These are phyloP conservation scores for Hololepta plana DNA, from an alignment of 2,888 invertebrate species.

Conservation along the genomic window DNA sequence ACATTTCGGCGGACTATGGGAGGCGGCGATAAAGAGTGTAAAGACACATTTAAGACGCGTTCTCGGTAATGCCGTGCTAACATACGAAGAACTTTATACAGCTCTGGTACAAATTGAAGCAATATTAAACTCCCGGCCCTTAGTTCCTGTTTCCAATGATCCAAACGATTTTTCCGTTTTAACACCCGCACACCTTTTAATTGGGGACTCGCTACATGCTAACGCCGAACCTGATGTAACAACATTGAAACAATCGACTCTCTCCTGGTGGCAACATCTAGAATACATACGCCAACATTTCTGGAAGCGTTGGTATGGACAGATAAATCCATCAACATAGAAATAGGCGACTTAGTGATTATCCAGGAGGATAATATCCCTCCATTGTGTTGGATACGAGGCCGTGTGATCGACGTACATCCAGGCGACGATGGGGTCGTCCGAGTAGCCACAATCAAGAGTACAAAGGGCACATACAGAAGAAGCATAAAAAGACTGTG, in stretches of 20 bases:
- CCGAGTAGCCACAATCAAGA: conserved; percentile 1
- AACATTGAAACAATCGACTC: neutral
- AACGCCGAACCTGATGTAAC: conserved; percentile 1
- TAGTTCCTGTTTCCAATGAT: conserved; percentile 4
- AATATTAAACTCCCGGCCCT: conserved; percentile 7
- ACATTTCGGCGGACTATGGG: conserved; percentile 7
- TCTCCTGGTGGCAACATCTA: neutral
- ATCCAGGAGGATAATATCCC: neutral
- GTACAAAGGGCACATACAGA: neutral
- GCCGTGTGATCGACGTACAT: neutral
- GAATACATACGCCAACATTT: conserved; percentile 1
- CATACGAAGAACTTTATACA: conserved; percentile 5
- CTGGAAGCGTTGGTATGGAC: conserved; percentile 8
- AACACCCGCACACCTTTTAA: conserved; percentile 1
- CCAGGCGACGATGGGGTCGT: neutral
- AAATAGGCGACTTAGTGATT: neutral
- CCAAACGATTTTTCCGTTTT: conserved; percentile 1
- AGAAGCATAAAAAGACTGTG: neutral
- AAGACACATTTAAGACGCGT: conserved; percentile 6
- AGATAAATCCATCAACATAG: conserved; percentile 1
- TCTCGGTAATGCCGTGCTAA: conserved; percentile 5
- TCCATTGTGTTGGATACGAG: conserved; percentile 1
- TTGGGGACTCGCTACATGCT: neutral
- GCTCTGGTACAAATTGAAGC: conserved; percentile 1
- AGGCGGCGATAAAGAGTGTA: conserved; percentile 6